A percentile compares a stretch with the other conserved stretches of the same genome.
phyloP scores from a whole-genome alignment of 1,140 invertebrate species.

The Gryon sp. region DNA sequence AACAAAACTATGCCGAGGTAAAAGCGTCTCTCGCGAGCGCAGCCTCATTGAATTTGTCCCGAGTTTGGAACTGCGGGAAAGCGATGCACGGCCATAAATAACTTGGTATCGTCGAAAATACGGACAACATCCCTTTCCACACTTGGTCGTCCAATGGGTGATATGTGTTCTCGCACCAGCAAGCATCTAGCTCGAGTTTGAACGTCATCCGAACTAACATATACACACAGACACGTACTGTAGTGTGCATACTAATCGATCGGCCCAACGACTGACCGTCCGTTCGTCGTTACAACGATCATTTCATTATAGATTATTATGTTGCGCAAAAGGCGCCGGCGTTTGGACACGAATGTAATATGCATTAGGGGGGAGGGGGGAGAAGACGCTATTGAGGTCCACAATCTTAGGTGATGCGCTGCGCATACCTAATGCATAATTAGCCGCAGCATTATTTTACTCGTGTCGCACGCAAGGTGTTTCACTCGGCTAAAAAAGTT shows the following conservation, averaged over 20 bases:
- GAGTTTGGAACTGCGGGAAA: constrained; percentile 41
- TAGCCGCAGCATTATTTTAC: constrained; percentile 68
- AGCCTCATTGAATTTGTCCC: constrained; percentile 46
- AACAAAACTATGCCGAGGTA: constrained; percentile 6
- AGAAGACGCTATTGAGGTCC: no score
- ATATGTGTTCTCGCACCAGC: constrained; percentile 47
- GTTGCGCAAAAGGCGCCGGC: constrained; percentile 21
- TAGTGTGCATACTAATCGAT: constrained; percentile 62
- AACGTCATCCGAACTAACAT: constrained; percentile 9
- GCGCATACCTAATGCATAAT: constrained; percentile 73
- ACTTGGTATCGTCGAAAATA: constrained; percentile 56
- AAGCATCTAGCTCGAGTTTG: constrained; percentile 42
- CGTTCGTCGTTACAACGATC: constrained; percentile 43
- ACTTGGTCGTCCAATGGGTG: constrained; percentile 33
- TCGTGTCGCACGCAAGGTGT: constrained; percentile 30
- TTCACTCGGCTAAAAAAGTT: constrained; percentile 16
- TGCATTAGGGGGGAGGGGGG: constrained; percentile 9
- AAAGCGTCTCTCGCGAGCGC: constrained; percentile 1
- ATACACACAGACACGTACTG: no score
- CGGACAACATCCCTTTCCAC: constrained; percentile 44
- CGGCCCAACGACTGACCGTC: constrained; percentile 20
- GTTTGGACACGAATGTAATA: constrained; percentile 12
- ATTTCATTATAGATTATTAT: constrained; percentile 53
- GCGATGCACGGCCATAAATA: constrained; percentile 49
- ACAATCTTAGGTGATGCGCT: constrained; percentile 49